Conservation (phyloP, 1,140 invertebrate species). For the Myzus persicae region DNA sequence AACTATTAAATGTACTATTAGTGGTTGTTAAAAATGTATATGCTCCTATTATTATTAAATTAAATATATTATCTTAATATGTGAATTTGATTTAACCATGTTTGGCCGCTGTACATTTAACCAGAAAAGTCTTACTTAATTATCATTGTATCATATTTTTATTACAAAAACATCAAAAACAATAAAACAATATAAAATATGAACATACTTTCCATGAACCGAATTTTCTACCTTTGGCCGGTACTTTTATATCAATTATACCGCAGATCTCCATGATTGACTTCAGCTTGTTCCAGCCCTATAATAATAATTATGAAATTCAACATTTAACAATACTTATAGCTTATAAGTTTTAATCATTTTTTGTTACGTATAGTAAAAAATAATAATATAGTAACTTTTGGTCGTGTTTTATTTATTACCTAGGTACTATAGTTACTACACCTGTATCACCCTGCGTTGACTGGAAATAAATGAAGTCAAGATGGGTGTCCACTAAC, state of each 20-base stretch:
- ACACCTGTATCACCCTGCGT: no score
- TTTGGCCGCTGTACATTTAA: neutral
- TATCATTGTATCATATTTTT: neutral
- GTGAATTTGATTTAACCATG: neutral
- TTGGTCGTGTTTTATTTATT: neutral
- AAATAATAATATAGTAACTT: neutral
- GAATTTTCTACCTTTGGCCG: slow-evolving; percentile 61
- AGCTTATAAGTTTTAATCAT: neutral
- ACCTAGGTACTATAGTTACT: no score
- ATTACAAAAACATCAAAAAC: neutral
- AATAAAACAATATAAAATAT: neutral
- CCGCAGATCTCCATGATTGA: slow-evolving; percentile 55
- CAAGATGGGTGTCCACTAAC: no score
- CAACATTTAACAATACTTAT: neutral
- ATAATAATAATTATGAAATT: neutral
- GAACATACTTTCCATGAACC: slow-evolving; percentile 61
- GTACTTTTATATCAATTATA: slow-evolving; percentile 61
- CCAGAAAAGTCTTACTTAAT: neutral
- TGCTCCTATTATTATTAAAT: neutral
- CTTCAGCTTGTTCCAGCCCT: neutral
- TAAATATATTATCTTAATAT: neutral
- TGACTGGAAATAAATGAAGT: no score
- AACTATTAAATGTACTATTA: neutral
- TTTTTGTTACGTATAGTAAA: neutral
- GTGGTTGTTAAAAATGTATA: neutral